Conservation (phyloP, 2,888 invertebrate genomes). For the Hymenopus coronatus region DNA sequence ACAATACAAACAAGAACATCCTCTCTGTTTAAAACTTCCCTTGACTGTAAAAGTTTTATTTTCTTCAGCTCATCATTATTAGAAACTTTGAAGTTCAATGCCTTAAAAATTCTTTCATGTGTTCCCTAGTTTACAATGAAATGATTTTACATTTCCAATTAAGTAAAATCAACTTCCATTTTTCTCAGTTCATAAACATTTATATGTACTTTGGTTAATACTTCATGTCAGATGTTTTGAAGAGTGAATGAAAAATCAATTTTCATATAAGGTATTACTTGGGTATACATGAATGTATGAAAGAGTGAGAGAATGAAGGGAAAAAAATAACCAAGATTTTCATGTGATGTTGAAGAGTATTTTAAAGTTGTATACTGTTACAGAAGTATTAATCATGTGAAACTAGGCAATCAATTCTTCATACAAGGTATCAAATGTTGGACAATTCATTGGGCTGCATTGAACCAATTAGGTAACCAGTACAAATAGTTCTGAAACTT, state of each 20-base stretch:
- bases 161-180: neutral
- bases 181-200: neutral
- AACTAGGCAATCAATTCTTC: neutral
- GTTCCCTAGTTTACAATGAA: neutral
- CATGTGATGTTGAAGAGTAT: neutral
- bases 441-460: neutral
- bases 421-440: neutral
- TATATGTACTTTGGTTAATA: neutral
- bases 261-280: neutral
- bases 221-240: neutral
- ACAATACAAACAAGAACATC: neutral
- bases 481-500: neutral
- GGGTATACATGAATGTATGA: neutral
- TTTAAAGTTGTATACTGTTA: neutral
- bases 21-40: neutral
- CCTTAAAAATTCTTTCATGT: neutral
- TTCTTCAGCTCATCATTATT: neutral
- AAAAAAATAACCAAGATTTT: neutral
- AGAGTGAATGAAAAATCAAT: neutral
- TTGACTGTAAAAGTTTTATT: neutral
- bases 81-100: neutral
- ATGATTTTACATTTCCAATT: neutral
- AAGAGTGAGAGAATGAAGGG: neutral
- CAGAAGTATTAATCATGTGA: neutral
- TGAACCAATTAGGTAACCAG: neutral